Evolutionary conservation across 2,888 invertebrate genomes (phyloP), one percentile per base, ranked within the genome.

Genomic region (Drosophila greeni): DNA sequence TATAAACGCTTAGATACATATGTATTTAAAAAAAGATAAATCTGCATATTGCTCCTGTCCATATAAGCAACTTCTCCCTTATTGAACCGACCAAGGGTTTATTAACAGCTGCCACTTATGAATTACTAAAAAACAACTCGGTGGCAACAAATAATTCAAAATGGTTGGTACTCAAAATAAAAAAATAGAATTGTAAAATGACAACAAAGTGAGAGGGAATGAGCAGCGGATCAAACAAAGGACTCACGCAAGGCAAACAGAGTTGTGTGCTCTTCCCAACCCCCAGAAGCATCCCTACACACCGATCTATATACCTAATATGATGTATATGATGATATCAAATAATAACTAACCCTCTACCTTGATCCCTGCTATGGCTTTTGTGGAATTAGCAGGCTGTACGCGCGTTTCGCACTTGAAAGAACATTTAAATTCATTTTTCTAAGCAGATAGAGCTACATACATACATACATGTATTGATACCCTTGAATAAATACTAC

Each of bases 101-200:
- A 53, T 70, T 64, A 71, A 65, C 78, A 79, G 80, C 84, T 79
- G 78, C 80, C 60, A 75, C 68, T 71, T 84, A 71, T 79, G 72
- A 84, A 73, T 80, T 80, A 67, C 69, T 55, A 42, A 24, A 47
- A 56, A 61, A 66, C 60, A 60, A 53, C 37, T 42, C 29, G 40
- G 36, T 43, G 53, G 61, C 47, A 37, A 55, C 66, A 73, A 69
- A 68, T 36, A 68, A 54, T 81, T 81, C 84, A 78, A 78, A 78
- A 78, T 78, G 77, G 64, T 47, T 58, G 72, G 43, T 18, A 66
- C 18, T 16, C 43, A 23, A 23, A 40, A 14, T 65, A 55, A 72
- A 68, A 68, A 81, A 74, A 62, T 65, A 9, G 59, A 76, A 78
- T 58, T 34, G 39, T 52, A 68, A 74, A 78, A 75, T 77, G 82